Percentiles rank a stretch among this genome's conserved stretches.
These are phyloP conservation scores for Bursaphelenchus mucronatus DNA, from an alignment of 1,140 invertebrate species.

Conservation along the genomic window DNA sequence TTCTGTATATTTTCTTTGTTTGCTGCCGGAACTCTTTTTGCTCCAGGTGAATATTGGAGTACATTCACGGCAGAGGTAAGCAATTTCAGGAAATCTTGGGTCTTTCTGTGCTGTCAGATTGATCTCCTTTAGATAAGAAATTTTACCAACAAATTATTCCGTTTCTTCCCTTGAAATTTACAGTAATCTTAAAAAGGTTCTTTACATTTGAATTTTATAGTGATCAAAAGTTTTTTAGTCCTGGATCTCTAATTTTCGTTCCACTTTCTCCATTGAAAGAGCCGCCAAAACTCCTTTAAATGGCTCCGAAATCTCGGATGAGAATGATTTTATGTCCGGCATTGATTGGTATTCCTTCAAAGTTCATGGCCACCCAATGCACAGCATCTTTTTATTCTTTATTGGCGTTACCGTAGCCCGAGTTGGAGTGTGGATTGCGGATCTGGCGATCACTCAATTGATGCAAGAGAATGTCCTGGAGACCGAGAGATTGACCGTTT, in stretches of 20 bases:
- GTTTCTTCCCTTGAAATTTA: too few species aligned
- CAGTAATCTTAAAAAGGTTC: too few species aligned
- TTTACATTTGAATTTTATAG: too few species aligned
- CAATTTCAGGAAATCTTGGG: not conserved
- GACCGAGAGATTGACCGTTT: conserved; percentile 15
- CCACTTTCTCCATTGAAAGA: conserved; percentile 5
- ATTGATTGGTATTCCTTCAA: conserved; percentile 8
- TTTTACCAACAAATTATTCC: not conserved
- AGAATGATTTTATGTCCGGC: not conserved
- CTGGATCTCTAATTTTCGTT: not conserved
- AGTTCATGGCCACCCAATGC: conserved; percentile 2
- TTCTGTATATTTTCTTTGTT: conserved; percentile 20
- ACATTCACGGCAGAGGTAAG: not conserved
- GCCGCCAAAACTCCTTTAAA: not conserved
- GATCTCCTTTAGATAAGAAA: not conserved
- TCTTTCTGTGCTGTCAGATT: not conserved
- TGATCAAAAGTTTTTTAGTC: conserved; percentile 14
- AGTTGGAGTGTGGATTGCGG: conserved; percentile 28
- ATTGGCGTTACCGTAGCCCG: conserved; percentile 17
- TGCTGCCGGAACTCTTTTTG: conserved; percentile 20
- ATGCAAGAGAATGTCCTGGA: conserved; percentile 28
- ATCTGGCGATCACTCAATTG: conserved; percentile 26
- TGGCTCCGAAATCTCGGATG: not conserved
- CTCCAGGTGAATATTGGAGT: not conserved
- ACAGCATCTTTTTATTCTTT: conserved; percentile 26